phyloP scores from a whole-genome alignment of 2,888 invertebrate species.

The Unio delphinus region DNA sequence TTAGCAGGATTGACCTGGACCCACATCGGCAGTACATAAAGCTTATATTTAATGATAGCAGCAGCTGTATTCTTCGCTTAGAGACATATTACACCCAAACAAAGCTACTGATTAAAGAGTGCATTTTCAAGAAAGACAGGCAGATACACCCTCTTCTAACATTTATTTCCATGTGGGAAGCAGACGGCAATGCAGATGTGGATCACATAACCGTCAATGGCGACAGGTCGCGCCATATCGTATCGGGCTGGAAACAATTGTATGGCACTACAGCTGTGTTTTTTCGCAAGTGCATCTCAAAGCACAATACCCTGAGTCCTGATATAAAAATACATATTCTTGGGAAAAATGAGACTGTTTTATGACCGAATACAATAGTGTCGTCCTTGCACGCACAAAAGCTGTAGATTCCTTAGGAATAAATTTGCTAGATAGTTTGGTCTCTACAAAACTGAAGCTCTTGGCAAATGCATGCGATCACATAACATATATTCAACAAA shows the following conservation, averaged over 20 bases:
- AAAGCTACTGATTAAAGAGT: slow-evolving; percentile 23
- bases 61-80: slow-evolving; percentile 21
- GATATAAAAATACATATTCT: slow-evolving; percentile 24
- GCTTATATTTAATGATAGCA: slow-evolving; percentile 31
- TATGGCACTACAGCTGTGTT: slow-evolving; percentile 45
- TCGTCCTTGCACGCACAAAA: no score
- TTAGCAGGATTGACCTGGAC: slow-evolving; percentile 28
- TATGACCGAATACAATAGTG: no score
- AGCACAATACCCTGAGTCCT: slow-evolving; percentile 44
- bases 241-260: slow-evolving; percentile 30
- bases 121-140: slow-evolving; percentile 19
- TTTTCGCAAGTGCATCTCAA: slow-evolving; percentile 45
- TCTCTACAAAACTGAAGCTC: no score
- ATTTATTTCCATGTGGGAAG: slow-evolving; percentile 47
- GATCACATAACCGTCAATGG: slow-evolving; percentile 49
- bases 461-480: no score
- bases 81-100: slow-evolving; percentile 20
- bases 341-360: no score
- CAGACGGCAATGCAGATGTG: slow-evolving; percentile 46
- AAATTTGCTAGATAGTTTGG: no score
- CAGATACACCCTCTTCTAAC: slow-evolving; percentile 34
- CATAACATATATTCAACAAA: no score
- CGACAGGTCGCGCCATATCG: slow-evolving; percentile 28
- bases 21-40: slow-evolving; percentile 16
- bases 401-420: no score